Evolutionary conservation across 2,888 invertebrate genomes (phyloP).

Genomic region (Pheosia tremula): DNA sequence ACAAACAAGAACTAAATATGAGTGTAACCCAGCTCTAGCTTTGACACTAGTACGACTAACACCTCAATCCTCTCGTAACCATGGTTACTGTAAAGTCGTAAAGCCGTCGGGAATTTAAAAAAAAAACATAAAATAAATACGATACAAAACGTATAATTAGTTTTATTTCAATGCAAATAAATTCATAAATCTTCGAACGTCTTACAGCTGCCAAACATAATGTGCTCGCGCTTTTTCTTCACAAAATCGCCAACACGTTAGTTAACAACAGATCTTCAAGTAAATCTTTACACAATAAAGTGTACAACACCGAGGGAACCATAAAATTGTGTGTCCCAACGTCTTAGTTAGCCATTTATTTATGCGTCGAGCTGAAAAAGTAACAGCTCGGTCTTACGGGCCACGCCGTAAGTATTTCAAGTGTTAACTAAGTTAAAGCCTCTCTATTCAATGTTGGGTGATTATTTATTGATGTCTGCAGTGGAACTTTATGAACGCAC

Average conservation of each 20-base stretch:
- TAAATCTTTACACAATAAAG: slow-evolving; percentile 58
- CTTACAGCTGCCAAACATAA: slow-evolving; percentile 25
- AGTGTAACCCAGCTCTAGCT: no score
- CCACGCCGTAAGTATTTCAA: slow-evolving; percentile 41
- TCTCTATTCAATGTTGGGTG: slow-evolving; percentile 37
- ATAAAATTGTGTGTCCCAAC: slow-evolving; percentile 61
- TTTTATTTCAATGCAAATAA: no score
- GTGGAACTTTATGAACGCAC: slow-evolving; percentile 25
- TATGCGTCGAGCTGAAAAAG: slow-evolving; percentile 52
- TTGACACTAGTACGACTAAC: no score
- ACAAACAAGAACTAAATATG: no score
- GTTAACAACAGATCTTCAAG: slow-evolving; percentile 47
- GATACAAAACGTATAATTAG: no score
- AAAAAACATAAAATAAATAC: no score
- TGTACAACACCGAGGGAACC: slow-evolving; percentile 39
- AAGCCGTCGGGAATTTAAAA: no score
- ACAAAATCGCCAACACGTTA: slow-evolving; percentile 34
- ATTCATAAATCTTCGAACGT: background rate
- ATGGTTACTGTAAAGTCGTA: no score
- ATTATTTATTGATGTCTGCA: slow-evolving; percentile 36
- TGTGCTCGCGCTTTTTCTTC: slow-evolving; percentile 23
- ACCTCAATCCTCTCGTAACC: no score
- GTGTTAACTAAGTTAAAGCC: slow-evolving; percentile 38
- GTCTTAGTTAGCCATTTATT: slow-evolving; percentile 63
- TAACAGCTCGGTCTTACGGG: slow-evolving; percentile 46